Base-by-base conservation (phyloP, 2,888 invertebrate genomes). In the Drosophila paramelanica region DNA sequence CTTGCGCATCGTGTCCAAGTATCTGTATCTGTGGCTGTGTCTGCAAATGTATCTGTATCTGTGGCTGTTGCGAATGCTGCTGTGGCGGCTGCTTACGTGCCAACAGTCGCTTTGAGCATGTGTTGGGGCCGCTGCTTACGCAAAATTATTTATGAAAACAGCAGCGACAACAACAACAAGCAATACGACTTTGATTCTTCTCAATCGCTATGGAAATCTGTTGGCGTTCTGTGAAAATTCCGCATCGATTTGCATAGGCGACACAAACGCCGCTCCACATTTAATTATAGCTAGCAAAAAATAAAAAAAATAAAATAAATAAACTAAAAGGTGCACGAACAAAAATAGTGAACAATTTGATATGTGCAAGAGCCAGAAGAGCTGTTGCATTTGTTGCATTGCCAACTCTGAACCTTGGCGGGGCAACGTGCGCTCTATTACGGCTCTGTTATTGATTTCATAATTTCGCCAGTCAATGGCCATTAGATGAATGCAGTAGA, bases 91-190 rank as follows among this genome's bases (percentile, higher is more conserved):
- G 77, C 68, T 53, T 62, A 58, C 67, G 80, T 79, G 87, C 81
- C 88, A 80, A 84, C 84, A 78, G 76, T 71, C 77, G 79, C 81
- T 85, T 72, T 65, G 65, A 74, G 71, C 81, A 75, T 77, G 79
- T 79, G 80, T 66, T 72, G 74, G 74, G 69, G 68, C 67, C 67
- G 71, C 73, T 67, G 77, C 87, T 85, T 85, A 87, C 87, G 87
- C 87, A 86, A 87, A 86, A 85, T 83, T 87, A 86, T 86, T 86
- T 83, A 86, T 85, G 79, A 87, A 79, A 81, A 82, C 86, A 84
- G 79, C 75, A 68, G 49, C 67, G 57, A 59, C 43, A 60, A 43
- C 53, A 49, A 7, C 51, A 20, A 25, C 55, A 51, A 42, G 47
- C 14, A 65, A 42, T 58, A 71, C 57, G 45, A 70, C 79, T 86